Evolutionary conservation across 2,888 invertebrate species (phyloP), one percentile per base, ranked within the genome.

Genomic region (Dascillus cervinus): DNA sequence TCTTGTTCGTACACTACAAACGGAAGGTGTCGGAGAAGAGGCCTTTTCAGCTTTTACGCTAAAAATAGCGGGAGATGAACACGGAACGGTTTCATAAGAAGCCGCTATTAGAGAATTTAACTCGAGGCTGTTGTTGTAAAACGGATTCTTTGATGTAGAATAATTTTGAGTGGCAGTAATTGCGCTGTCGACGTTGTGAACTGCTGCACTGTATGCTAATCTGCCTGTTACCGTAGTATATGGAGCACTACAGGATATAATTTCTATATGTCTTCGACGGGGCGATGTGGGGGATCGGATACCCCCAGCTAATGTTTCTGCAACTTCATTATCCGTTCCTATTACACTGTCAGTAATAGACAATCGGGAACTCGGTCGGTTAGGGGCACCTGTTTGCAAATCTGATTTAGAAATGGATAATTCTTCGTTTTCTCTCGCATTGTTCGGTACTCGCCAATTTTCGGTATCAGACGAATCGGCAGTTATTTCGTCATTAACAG

Each of bases 361-460:
- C 24, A 77, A 56, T 32, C 77, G 64, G 6, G 79, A 79, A 46
- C 73, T 76, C 1, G 79, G 77, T 49, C 74, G 70, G 38, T 72
- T 71, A n/a, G n/a, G n/a, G n/a, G n/a, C n/a, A n/a, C n/a, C n/a
- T n/a, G n/a, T n/a, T n/a, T n/a, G n/a, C n/a, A n/a, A n/a, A n/a
- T n/a, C n/a, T n/a, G n/a, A n/a, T n/a, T n/a, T n/a, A 50, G 70
- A 65, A 17, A 43, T 34, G 2, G 64, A 52, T 17, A 69, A 55
- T 31, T 70, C 65, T 27, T 73, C 72, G 3, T 66, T 64, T 29
- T 66, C 64, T 0, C 72, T 68, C 49, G 80, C 82, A 26, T 82
- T 74, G 54, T 76, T 75, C 53, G 79, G 72, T 28, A 82, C 60
- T 50, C 81, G 79, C 55, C 80, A 79, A 47, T 81, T 79, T 46